These are phyloP conservation scores for Mystacornis crossleyi DNA, from an alignment of 2,113 vertebrate genomes.

Conservation along the genomic window DNA sequence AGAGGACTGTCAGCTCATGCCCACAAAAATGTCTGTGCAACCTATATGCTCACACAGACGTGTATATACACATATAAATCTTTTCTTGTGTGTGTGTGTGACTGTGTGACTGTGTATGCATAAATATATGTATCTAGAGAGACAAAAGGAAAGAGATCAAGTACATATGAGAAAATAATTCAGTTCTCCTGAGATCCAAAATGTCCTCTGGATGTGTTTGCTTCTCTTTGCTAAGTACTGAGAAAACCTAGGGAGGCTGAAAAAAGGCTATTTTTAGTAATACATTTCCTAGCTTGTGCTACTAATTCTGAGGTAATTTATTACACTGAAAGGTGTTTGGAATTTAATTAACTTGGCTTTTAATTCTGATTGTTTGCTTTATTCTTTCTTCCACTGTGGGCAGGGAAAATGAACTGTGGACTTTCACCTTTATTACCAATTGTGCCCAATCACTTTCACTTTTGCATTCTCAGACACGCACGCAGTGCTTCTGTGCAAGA, in stretches of 20 bases:
- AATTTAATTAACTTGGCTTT: conserved; percentile 57
- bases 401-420: not conserved
- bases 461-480: not conserved
- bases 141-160: not conserved
- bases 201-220: not conserved
- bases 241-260: not conserved
- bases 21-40: not conserved
- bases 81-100: not conserved
- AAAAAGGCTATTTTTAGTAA: conserved; percentile 44
- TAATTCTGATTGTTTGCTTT: conserved; percentile 46
- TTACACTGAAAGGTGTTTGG: not conserved
- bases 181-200: not conserved
- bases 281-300: conserved; percentile 2
- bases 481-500: not conserved
- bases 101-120: not conserved
- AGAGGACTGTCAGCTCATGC: not conserved
- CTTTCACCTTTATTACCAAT: conserved; percentile 34
- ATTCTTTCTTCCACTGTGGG: not conserved
- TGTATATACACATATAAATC: not conserved
- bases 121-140: not conserved
- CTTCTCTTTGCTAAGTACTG: not conserved
- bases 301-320: conserved; percentile 25
- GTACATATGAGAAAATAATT: not conserved
- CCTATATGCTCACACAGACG: not conserved
- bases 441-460: not conserved